Percentiles rank a stretch among this genome's conserved stretches.
Evolutionary conservation across 2,888 invertebrate species (phyloP).

Genomic region (Dermolepida albohirtum): DNA sequence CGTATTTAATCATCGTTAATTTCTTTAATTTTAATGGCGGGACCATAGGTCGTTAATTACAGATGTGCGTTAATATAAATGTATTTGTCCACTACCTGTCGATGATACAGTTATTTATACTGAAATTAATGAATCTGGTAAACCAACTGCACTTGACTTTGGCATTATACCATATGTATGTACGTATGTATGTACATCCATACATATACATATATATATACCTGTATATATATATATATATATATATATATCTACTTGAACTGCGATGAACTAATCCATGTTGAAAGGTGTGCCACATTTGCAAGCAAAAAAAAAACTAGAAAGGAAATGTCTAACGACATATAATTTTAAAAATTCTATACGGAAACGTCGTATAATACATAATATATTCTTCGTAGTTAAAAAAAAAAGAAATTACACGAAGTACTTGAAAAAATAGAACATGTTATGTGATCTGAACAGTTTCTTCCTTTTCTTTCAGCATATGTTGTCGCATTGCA

Average conservation of each 20-base stretch:
- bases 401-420: neutral
- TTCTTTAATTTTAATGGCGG: slow-evolving; percentile 38
- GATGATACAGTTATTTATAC: slow-evolving; percentile 48
- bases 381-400: neutral
- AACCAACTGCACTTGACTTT: slow-evolving; percentile 23
- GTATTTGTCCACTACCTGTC: slow-evolving; percentile 41
- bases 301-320: slow-evolving; percentile 1
- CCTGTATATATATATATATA: no score
- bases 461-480: no score
- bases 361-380: slow-evolving; percentile 1
- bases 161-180: slow-evolving; percentile 3
- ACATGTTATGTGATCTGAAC: no score
- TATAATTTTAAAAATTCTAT: slow-evolving; percentile 1
- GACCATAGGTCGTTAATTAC: slow-evolving; percentile 43
- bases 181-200: no score
- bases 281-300: slow-evolving; percentile 8
- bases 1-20: slow-evolving; percentile 38
- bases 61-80: slow-evolving; percentile 43
- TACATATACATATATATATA: no score
- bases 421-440: no score
- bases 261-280: slow-evolving; percentile 14
- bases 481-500: no score
- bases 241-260: slow-evolving; percentile 8
- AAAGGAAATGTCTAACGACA: slow-evolving; percentile 2
- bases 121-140: slow-evolving; percentile 39